phyloP scores from a whole-genome alignment of 1,140 invertebrate genomes.

The Lepidotrigona ventralis region DNA sequence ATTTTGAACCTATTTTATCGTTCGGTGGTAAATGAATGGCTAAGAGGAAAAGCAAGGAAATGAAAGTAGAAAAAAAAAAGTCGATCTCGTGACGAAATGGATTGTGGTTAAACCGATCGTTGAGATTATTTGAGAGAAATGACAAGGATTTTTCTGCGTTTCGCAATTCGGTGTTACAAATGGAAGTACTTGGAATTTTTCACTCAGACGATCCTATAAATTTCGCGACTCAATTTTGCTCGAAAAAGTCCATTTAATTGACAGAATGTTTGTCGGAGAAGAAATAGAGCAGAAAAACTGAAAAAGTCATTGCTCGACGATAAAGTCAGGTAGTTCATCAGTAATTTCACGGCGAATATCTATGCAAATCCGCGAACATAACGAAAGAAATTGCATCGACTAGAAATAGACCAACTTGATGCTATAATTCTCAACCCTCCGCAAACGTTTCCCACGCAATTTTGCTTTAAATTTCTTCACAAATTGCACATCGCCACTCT shows the following conservation, averaged over 20 bases:
- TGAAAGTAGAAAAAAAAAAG: too few relatives aligned
- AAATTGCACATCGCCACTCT: neutral
- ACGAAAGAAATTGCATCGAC: neutral
- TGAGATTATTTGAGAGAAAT: neutral
- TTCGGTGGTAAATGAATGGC: neutral
- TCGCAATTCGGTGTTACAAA: neutral
- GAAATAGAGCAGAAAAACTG: too few relatives aligned
- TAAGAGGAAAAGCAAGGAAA: neutral
- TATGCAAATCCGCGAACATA: neutral
- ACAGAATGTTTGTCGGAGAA: neutral
- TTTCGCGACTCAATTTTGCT: neutral
- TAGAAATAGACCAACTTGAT: too few relatives aligned
- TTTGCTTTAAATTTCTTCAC: too few relatives aligned
- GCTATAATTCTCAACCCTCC: too few relatives aligned
- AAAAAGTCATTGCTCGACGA: neutral
- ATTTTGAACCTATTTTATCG: neutral
- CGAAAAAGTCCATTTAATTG: neutral
- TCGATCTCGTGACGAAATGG: neutral
- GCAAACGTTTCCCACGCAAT: too few relatives aligned
- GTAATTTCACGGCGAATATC: neutral
- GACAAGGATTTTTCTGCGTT: neutral
- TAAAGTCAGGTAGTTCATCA: neutral
- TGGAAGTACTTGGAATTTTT: neutral
- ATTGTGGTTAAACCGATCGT: neutral
- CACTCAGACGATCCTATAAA: neutral